Conservation (phyloP, 2,888 invertebrate species). For the Alviniconcha strummeri region DNA sequence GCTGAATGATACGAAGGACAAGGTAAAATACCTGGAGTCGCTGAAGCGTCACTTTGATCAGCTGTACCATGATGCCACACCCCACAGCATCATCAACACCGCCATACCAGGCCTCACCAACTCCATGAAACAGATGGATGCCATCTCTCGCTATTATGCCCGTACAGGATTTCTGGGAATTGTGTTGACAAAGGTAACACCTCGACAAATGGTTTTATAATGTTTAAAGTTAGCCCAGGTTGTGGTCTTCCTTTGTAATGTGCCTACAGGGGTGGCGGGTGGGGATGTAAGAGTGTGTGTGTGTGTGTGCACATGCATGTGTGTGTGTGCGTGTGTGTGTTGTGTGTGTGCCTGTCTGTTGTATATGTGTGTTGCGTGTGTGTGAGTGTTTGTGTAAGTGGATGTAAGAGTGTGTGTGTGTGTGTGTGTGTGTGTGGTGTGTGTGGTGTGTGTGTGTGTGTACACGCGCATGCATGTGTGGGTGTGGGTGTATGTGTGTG, state of each 20-base stretch:
- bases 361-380: background rate
- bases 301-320: background rate
- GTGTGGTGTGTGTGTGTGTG: background rate
- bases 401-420: background rate
- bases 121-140: slow-evolving; percentile 72
- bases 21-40: slow-evolving; percentile 72
- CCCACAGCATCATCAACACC: slow-evolving; percentile 65
- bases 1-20: slow-evolving; percentile 73
- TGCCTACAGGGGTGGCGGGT: background rate
- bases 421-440: background rate
- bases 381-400: background rate
- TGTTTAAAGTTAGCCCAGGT: too few species aligned
- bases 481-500: background rate
- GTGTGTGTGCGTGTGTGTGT: slow-evolving; percentile 5
- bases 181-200: slow-evolving; percentile 69
- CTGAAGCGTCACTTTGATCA: slow-evolving; percentile 69
- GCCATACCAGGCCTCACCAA: slow-evolving; percentile 71
- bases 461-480: background rate
- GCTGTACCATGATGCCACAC: slow-evolving; percentile 69
- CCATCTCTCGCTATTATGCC: slow-evolving; percentile 71
- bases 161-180: slow-evolving; percentile 71
- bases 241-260: too few species aligned
- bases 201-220: too few species aligned
- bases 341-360: background rate
- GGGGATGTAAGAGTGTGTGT: background rate